Conservation (phyloP, 2,113 vertebrate species). For the Nanorana parkeri region DNA sequence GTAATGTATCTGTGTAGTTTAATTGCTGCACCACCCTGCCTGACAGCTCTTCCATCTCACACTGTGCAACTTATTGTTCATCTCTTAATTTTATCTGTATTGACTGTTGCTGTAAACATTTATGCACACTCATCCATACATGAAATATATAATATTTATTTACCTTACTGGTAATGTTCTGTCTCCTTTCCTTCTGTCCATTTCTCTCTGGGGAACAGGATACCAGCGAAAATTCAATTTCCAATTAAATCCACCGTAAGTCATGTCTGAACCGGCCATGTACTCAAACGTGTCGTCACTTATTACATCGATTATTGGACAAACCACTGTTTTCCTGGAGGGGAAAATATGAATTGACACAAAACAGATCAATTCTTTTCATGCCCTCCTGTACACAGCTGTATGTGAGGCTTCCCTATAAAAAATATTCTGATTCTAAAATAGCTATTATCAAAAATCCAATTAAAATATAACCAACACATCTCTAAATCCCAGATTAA, state of each 20-base stretch:
- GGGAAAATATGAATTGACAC: constrained; percentile 14
- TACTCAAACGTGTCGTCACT: constrained; percentile 98
- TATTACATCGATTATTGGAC: constrained; percentile 98
- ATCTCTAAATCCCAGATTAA: too few relatives aligned
- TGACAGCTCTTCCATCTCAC: too few relatives aligned
- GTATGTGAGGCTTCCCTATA: too few relatives aligned
- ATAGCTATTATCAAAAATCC: too few relatives aligned
- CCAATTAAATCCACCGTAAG: constrained; percentile 98
- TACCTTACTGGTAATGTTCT: constrained; percentile 94
- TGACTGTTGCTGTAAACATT: neutral
- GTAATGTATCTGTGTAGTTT: too few relatives aligned
- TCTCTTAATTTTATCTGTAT: constrained; percentile 13
- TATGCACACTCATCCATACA: neutral
- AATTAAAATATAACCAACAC: too few relatives aligned
- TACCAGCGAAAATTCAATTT: constrained; percentile 98
- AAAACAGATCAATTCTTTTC: neutral
- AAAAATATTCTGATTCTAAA: too few relatives aligned
- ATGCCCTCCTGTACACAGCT: neutral
- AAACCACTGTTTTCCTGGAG: constrained; percentile 89
- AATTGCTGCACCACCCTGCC: too few relatives aligned
- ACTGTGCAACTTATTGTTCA: too few relatives aligned
- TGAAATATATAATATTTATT: constrained; percentile 8
- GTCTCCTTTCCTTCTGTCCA: constrained; percentile 96
- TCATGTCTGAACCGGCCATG: constrained; percentile 98
- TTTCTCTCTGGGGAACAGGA: constrained; percentile 95